Percentiles rank a stretch among this genome's conserved stretches.
phyloP scores from a whole-genome alignment of 2,888 invertebrate genomes.

The Heliconius cydno region DNA sequence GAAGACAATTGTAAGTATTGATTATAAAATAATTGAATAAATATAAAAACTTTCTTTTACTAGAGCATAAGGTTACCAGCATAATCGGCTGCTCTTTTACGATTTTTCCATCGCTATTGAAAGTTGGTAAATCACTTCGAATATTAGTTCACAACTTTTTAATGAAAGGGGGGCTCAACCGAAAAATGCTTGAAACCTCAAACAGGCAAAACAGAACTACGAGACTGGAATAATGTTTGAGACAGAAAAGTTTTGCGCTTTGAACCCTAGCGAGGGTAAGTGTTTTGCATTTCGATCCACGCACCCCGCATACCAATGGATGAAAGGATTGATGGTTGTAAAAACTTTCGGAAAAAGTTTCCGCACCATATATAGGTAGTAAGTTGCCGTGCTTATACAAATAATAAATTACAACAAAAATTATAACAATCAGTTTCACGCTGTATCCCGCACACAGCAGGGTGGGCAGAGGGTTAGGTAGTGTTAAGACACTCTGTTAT shows the following conservation, averaged over 20 bases:
- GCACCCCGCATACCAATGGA: constrained; percentile 78
- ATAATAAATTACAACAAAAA: too few relatives aligned
- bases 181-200: constrained; percentile 79
- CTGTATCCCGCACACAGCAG: too few relatives aligned
- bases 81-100: constrained; percentile 49
- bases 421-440: too few relatives aligned
- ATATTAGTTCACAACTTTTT: constrained; percentile 71
- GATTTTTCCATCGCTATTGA: constrained; percentile 60
- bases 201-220: constrained; percentile 80
- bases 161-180: constrained; percentile 74
- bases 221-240: constrained; percentile 81
- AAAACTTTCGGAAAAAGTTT: constrained; percentile 49
- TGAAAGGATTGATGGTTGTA: constrained; percentile 78
- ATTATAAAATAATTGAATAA: background rate
- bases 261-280: constrained; percentile 80
- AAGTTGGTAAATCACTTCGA: constrained; percentile 69
- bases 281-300: constrained; percentile 80
- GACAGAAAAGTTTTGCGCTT: constrained; percentile 79
- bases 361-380: constrained; percentile 3
- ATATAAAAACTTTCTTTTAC: background rate
- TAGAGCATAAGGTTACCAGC: constrained; percentile 35
- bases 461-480: too few relatives aligned
- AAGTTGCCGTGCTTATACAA: too few relatives aligned
- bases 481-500: too few relatives aligned
- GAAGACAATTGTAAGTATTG: too few relatives aligned